phyloP scores from a whole-genome alignment of 1,140 invertebrate species.

The Hetaerina americana region DNA sequence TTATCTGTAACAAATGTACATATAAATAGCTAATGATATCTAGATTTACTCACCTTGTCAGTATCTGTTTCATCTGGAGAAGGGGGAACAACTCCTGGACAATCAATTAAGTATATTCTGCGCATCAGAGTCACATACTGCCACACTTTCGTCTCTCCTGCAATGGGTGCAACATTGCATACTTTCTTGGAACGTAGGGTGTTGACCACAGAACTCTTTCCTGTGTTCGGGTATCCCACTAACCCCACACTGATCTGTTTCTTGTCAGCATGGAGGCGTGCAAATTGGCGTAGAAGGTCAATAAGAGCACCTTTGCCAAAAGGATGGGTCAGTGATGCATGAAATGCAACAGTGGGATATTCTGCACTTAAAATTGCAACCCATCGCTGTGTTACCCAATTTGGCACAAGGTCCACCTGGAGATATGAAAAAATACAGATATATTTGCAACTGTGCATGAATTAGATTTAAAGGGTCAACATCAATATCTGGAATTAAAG shows the following conservation, averaged over 20 bases:
- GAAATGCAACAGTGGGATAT: slow-evolving; percentile 96
- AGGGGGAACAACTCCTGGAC: slow-evolving; percentile 96
- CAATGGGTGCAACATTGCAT: slow-evolving; percentile 96
- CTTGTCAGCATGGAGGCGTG: slow-evolving; percentile 88
- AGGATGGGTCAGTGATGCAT: slow-evolving; percentile 93
- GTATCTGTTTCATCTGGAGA: slow-evolving; percentile 75
- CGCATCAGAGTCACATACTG: slow-evolving; percentile 98
- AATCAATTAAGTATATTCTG: slow-evolving; percentile 96
- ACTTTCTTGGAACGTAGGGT: slow-evolving; percentile 89
- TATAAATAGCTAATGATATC: too few relatives aligned
- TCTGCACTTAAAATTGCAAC: slow-evolving; percentile 83
- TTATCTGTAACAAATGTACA: too few relatives aligned
- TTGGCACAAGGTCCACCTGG: slow-evolving; percentile 78
- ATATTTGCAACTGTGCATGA: too few relatives aligned
- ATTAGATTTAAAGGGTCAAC: too few relatives aligned
- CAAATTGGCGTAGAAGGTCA: slow-evolving; percentile 90
- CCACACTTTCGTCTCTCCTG: slow-evolving; percentile 99
- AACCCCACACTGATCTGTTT: slow-evolving; percentile 99
- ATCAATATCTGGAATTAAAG: too few relatives aligned
- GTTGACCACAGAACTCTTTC: slow-evolving; percentile 98
- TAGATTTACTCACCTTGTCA: slow-evolving; percentile 60
- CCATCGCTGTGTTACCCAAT: slow-evolving; percentile 96
- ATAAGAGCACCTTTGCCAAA: slow-evolving; percentile 97
- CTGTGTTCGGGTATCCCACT: slow-evolving; percentile 98
- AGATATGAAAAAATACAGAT: too few relatives aligned